Conservation (phyloP, 1,140 invertebrate genomes). For the Sinonovacula constricta region DNA sequence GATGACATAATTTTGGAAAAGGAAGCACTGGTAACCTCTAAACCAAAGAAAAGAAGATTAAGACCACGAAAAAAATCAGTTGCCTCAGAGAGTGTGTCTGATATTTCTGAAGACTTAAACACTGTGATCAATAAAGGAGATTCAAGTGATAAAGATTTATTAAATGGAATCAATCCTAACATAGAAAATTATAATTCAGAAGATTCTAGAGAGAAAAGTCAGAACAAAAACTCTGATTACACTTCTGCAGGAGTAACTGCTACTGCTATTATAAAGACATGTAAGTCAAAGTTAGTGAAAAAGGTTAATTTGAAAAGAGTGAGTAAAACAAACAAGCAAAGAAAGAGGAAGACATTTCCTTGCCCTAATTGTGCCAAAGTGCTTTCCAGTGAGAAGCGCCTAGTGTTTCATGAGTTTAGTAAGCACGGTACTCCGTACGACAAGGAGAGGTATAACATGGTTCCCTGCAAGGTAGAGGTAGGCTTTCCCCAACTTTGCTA, state of each 20-base stretch:
- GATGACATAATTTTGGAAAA: no score
- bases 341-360: slow-evolving; percentile 31
- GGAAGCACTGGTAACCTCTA: no score
- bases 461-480: no score
- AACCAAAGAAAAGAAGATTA: not conserved
- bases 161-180: not conserved
- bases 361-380: slow-evolving; percentile 31
- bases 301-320: not conserved
- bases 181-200: slow-evolving; percentile 4
- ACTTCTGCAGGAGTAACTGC: not conserved
- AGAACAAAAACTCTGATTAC: not conserved
- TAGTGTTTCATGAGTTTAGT: slow-evolving; percentile 47
- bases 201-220: not conserved
- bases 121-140: slow-evolving; percentile 19
- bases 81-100: no score
- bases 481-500: no score
- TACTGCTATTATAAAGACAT: not conserved
- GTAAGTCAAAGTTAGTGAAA: not conserved
- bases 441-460: no score
- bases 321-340: not conserved
- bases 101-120: not conserved
- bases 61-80: no score
- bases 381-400: slow-evolving; percentile 35
- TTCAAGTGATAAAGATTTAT: not conserved
- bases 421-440: slow-evolving; percentile 48